Evolutionary conservation across 2,888 invertebrate genomes (phyloP).

Genomic region (Conomelus anceps): DNA sequence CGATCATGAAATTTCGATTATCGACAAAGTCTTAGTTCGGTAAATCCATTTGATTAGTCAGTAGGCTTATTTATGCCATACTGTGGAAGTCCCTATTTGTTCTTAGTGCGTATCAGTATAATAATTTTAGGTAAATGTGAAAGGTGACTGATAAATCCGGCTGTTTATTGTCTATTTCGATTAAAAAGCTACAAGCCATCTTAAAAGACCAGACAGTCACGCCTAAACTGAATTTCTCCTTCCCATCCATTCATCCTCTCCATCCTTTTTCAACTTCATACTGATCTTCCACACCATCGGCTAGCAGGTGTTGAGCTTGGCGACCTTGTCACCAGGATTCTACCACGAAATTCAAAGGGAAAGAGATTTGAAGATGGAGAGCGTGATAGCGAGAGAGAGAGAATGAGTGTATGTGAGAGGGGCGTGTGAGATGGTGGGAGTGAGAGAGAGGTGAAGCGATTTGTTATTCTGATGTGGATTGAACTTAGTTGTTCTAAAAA

Average conservation of each 20-base stretch:
- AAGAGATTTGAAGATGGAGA: neutral
- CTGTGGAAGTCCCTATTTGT: neutral
- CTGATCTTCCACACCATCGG: too few relatives aligned
- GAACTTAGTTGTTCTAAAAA: too few relatives aligned
- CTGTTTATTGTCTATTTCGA: neutral
- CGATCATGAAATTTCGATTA: neutral
- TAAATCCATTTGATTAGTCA: neutral
- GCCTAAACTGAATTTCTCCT: neutral
- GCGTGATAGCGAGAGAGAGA: neutral
- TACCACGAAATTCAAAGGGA: neutral
- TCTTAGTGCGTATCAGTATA: neutral
- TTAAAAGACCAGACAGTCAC: neutral
- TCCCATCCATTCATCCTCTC: too few relatives aligned
- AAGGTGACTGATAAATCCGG: neutral
- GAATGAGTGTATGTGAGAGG: too few relatives aligned
- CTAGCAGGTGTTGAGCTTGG: neutral
- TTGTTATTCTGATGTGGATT: too few relatives aligned
- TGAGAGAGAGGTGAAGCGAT: too few relatives aligned
- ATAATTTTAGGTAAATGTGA: neutral
- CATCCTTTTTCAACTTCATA: too few relatives aligned
- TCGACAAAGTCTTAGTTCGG: neutral
- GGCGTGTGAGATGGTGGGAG: too few relatives aligned
- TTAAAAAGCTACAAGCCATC: neutral
- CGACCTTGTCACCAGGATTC: neutral
- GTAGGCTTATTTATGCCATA: neutral